A percentile compares a stretch with the other conserved stretches of the same genome.
phyloP scores from a whole-genome alignment of 2,113 vertebrate genomes.

The Chloropsis hardwickii region DNA sequence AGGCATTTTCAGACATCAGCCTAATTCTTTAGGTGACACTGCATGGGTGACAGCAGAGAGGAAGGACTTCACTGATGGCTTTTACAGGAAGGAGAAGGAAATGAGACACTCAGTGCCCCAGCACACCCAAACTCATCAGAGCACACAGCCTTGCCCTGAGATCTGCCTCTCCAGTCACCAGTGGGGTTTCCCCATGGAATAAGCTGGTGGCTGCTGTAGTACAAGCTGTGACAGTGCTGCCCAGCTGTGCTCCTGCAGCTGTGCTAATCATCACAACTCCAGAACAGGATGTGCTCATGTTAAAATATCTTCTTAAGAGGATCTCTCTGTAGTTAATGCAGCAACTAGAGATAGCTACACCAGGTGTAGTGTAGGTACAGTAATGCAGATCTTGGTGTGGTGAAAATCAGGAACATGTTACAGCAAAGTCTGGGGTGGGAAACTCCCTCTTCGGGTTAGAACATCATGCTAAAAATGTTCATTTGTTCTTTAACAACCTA shows the following conservation, averaged over 20 bases:
- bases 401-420: neutral
- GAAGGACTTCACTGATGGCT: neutral
- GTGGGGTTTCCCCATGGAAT: accelerated
- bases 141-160: neutral
- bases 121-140: neutral
- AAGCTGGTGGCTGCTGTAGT: neutral
- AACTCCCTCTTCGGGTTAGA: neutral
- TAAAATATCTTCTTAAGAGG: neutral
- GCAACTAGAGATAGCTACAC: neutral
- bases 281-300: accelerated
- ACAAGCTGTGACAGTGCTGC: neutral
- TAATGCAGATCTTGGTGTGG: no score
- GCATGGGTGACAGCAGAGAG: accelerated
- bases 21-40: neutral
- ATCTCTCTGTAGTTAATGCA: neutral
- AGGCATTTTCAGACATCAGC: neutral
- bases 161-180: neutral
- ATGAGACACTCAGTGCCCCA: neutral
- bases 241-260: neutral
- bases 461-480: neutral
- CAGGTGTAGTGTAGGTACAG: no score
- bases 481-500: neutral
- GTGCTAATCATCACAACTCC: neutral
- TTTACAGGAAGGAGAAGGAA: neutral
- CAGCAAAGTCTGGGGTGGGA: neutral